phyloP scores from a whole-genome alignment of 2,888 invertebrate species.

The Cistogaster globosa region DNA sequence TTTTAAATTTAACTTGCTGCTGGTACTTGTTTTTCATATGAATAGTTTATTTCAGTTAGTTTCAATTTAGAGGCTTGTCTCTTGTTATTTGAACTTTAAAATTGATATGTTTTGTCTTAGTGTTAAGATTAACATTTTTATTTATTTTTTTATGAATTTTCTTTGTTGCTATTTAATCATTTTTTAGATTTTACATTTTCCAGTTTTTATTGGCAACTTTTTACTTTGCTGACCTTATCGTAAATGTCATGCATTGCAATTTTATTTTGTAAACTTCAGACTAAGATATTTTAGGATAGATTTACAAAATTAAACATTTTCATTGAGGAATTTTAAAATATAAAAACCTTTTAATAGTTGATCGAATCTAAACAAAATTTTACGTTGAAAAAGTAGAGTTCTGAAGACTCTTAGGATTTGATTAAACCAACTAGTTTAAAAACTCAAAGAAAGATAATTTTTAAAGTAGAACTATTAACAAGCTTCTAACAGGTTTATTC shows the following conservation, averaged over 20 bases:
- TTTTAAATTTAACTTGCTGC: constrained; percentile 13
- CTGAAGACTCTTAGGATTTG: too few relatives aligned
- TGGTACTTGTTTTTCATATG: background rate
- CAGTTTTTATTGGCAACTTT: constrained; percentile 61
- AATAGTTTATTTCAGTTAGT: constrained; percentile 23
- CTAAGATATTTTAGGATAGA: background rate
- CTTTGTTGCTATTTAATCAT: constrained; percentile 30
- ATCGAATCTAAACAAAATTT: too few relatives aligned
- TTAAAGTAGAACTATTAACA: too few relatives aligned
- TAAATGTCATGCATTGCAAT: constrained; percentile 71
- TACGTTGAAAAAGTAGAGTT: too few relatives aligned
- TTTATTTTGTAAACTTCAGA: constrained; percentile 39
- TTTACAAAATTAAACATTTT: background rate
- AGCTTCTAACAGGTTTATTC: background rate
- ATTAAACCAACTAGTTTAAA: too few relatives aligned
- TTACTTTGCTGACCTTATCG: constrained; percentile 69
- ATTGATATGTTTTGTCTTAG: constrained; percentile 57
- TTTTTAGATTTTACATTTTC: constrained; percentile 49
- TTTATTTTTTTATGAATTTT: constrained; percentile 21
- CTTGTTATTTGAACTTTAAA: constrained; percentile 66
- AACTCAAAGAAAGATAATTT: too few relatives aligned
- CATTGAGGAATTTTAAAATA: constrained; percentile 29
- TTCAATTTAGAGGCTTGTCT: constrained; percentile 63
- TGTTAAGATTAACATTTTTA: constrained; percentile 33
- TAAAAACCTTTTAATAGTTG: constrained; percentile 19